Base-by-base conservation (phyloP, 2,888 invertebrate species). In the Leptopterna dolabrata region DNA sequence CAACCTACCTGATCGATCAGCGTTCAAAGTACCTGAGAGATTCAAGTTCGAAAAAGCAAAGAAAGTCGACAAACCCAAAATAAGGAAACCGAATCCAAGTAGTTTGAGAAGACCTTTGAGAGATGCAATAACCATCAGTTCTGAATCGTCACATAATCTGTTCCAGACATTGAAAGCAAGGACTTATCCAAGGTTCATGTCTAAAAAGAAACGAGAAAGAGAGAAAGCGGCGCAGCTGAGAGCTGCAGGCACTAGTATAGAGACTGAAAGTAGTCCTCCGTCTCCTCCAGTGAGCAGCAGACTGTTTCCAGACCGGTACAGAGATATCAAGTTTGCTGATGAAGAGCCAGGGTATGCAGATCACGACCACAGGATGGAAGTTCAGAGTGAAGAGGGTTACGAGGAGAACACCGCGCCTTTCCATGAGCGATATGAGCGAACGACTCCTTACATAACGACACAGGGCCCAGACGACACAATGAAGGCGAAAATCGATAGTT, bases 141-240 rank as follows among this genome's bases (percentile, higher is more conserved):
- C 88, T 16, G 81, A 83, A 29, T 93, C 93, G 71, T 93, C 93
- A 76, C 94, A 93, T 90, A 94, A 93, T 90, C 93, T 94, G 89
- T 95, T 96, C 91, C 94, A 94, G 82, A 88, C 90, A 29, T 94
- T 95, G 91, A 95, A 96, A 91, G 95, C 95, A 89, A 94, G 94
- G 90, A 96, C 97, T 0, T 96, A 95, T 91, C 97, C 97, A 0
- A 94, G 96, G 90, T 93, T 96, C 63, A 92, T 93, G 89, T 92
- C 92, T 24, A 91, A 91, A 55, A 92, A 92, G 51, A 91, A 92
- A 6, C 92, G 92, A 3, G 91, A 88, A n/a, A 90, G 90, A 1
- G 90, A 86, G 6, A 92, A 92, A 29, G 91, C 91, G 88, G 93
- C 93, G 19, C 88, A 78, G 19, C 13, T 82, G 4, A 88, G 86